phyloP scores from a whole-genome alignment of 2,113 vertebrate genomes.

The Xenopus borealis region DNA sequence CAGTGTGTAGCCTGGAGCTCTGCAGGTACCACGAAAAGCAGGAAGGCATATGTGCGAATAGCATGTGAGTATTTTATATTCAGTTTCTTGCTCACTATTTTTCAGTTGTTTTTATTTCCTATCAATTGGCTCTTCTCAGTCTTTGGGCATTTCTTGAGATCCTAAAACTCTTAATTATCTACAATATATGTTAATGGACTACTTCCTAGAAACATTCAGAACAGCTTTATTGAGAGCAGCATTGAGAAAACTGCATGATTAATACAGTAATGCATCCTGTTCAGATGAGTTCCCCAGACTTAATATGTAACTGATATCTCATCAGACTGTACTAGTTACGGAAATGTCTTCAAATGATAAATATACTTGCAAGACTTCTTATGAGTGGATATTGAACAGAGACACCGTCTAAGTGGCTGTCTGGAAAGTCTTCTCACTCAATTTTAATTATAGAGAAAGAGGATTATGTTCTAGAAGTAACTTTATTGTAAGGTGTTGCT shows the following conservation, averaged over 20 bases:
- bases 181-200: background rate
- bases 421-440: too few relatives aligned
- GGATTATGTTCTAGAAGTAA: too few relatives aligned
- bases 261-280: background rate
- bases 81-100: background rate
- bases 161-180: background rate
- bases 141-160: background rate
- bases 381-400: too few relatives aligned
- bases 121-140: background rate
- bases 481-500: too few relatives aligned
- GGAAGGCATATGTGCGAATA: conserved; percentile 89
- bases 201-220: background rate
- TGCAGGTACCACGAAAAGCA: conserved; percentile 90
- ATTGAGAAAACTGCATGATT: background rate
- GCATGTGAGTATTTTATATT: conserved; percentile 78
- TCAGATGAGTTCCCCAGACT: background rate
- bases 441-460: too few relatives aligned
- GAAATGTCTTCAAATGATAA: background rate
- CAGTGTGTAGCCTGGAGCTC: conserved; percentile 97
- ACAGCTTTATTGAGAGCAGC: background rate
- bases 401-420: too few relatives aligned
- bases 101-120: background rate
- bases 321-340: background rate
- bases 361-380: too few relatives aligned
- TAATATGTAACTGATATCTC: conserved; percentile 1